Evolutionary conservation across 2,113 vertebrate species (phyloP).

Genomic region (Balaenoptera acutorostrata): DNA sequence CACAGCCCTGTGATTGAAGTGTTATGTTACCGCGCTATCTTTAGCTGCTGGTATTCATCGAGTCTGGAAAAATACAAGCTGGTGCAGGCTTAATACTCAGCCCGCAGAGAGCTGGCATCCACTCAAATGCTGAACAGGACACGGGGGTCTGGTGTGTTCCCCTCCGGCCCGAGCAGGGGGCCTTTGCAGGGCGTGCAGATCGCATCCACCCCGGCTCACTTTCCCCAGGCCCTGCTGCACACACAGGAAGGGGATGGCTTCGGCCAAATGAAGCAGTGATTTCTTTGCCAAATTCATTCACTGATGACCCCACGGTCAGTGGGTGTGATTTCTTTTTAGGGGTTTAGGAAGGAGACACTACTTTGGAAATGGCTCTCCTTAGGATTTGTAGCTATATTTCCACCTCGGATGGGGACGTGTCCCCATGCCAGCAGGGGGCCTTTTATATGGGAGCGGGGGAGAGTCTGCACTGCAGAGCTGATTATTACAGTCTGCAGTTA

Average conservation of each 20-base stretch:
- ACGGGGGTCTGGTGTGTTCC: neutral
- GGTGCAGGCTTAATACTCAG: slow-evolving; percentile 25
- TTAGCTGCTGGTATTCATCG: slow-evolving; percentile 58
- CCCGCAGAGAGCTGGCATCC: slow-evolving; percentile 33
- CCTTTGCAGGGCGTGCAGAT: neutral
- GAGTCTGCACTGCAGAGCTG: neutral
- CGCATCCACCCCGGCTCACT: neutral
- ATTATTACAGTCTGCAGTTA: neutral
- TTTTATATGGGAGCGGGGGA: neutral
- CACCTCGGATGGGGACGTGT: neutral
- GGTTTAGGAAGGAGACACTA: slow-evolving; percentile 1
- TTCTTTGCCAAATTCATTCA: neutral
- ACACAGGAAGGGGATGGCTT: neutral
- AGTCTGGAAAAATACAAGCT: slow-evolving; percentile 48
- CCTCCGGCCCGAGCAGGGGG: neutral
- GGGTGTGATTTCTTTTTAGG: neutral
- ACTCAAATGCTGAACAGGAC: slow-evolving; percentile 26
- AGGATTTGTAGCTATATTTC: neutral
- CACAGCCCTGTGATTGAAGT: neutral
- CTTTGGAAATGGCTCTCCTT: neutral
- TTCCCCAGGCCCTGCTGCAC: neutral
- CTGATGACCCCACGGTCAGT: neutral
- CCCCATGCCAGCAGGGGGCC: neutral
- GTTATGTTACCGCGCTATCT: slow-evolving; percentile 39
- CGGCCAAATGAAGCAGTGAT: neutral